These are phyloP conservation scores for Spea bombifrons DNA, from an alignment of 2,113 vertebrate genomes.

Conservation along the genomic window DNA sequence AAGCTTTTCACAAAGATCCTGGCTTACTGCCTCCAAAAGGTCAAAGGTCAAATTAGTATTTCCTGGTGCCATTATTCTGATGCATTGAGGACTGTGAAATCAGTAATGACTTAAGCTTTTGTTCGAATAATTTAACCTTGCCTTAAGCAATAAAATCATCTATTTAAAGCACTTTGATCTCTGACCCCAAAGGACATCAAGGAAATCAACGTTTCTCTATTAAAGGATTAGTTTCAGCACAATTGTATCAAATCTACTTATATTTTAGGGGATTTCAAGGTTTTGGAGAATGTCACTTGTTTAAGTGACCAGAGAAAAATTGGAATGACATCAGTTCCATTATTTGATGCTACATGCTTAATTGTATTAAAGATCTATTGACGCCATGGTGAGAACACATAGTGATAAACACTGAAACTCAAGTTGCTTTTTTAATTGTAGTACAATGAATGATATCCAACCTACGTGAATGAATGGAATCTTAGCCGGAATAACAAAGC, in stretches of 20 bases:
- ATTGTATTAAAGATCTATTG: neutral
- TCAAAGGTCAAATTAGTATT: neutral
- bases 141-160: neutral
- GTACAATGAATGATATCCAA: no score
- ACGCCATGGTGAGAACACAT: no score
- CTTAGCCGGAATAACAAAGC: no score
- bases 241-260: neutral
- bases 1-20: neutral
- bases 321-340: no score
- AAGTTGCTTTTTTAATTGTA: no score
- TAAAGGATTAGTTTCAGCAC: neutral
- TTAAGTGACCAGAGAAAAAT: no score
- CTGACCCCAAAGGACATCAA: neutral
- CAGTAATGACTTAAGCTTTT: neutral
- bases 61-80: neutral
- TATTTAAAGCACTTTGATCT: neutral
- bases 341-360: no score
- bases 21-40: constrained; percentile 7
- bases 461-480: no score
- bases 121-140: neutral
- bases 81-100: neutral
- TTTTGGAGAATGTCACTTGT: neutral
- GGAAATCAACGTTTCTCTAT: neutral
- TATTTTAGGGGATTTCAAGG: neutral
- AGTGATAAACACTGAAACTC: no score